Base-by-base conservation (phyloP, 2,113 vertebrate genomes). In the Uria aalge region DNA sequence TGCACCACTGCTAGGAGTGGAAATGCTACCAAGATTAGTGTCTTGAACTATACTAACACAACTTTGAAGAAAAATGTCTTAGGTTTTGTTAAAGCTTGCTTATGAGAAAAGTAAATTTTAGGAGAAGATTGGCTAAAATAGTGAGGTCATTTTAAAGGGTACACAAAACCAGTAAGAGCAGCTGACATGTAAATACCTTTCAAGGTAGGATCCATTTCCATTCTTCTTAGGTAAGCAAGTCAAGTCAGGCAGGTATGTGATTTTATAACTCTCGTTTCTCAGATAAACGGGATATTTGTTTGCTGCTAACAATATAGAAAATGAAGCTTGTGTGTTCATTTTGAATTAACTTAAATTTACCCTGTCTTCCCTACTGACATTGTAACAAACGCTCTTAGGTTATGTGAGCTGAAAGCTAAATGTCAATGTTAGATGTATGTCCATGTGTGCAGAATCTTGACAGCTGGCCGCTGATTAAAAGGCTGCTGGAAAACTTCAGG, bases 401-500 rank as follows among this genome's bases (percentile, higher is more conserved):
- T 95, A 47, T 76, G 67, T 41, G 57, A 77, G 43, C 80, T 89
- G 88, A 81, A 93, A 92, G 85, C 67, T 91, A 95, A 96, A 96
- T 79, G 81, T 84, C 93, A 90, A 0, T 91, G 52, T 92, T 92
- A 92, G 85, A 95, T 93, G 43, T 91, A 80, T 94, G 73, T 83
- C 83, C 8, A 3, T 64, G 43, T 82, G 76, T 91, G 84, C 91
- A 94, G 94, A 92, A 94, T 56, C 94, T 92, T 94, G 94, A 94
- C 94, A 94, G 92, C 69, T 94, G 92, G 92, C 50, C 0, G 32
- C 83, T 96, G 89, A 96, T 93, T 96, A 92, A 96, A 96, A 94
- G 69, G 89, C 89, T 95, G 84, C 89, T 95, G 91, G 89, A 94
- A 91, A 95, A 97, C 95, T 97, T 97, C 80, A 95, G 92, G 97